Evolutionary conservation across 2,797 vertebrate genomes (phyloP).

Genomic region (Cossypha heuglini): DNA sequence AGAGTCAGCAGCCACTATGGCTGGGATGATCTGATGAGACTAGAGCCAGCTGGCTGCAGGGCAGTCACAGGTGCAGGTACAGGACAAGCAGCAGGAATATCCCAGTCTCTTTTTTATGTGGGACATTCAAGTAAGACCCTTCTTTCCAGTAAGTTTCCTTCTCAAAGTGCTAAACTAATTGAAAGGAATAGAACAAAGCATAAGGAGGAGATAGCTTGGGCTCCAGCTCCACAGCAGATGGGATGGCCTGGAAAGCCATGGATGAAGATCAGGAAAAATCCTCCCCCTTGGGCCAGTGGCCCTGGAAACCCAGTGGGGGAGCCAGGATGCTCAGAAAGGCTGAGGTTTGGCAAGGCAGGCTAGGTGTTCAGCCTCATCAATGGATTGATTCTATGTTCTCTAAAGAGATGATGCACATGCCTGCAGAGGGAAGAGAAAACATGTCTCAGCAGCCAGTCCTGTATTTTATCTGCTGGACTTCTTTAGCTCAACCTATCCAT

Average conservation of each 20-base stretch:
- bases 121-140: background rate
- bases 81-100: background rate
- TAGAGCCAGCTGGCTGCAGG: rapidly evolving
- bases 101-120: background rate
- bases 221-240: background rate
- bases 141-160: background rate
- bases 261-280: background rate
- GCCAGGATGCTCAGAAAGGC: background rate
- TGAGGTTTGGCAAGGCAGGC: background rate
- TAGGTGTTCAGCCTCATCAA: background rate
- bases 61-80: background rate
- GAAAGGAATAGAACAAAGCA: background rate
- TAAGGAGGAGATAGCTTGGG: background rate
- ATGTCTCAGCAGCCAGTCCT: background rate
- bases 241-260: background rate
- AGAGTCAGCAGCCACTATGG: background rate
- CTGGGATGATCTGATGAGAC: background rate
- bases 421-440: background rate
- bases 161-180: rapidly evolving
- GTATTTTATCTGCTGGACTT: background rate
- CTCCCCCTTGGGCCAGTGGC: too few species aligned
- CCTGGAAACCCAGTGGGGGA: background rate
- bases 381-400: too few species aligned
- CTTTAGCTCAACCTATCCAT: background rate
- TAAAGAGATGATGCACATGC: background rate